Evolutionary conservation across 2,888 invertebrate species (phyloP).

Genomic region (Trissolcus japonicus): DNA sequence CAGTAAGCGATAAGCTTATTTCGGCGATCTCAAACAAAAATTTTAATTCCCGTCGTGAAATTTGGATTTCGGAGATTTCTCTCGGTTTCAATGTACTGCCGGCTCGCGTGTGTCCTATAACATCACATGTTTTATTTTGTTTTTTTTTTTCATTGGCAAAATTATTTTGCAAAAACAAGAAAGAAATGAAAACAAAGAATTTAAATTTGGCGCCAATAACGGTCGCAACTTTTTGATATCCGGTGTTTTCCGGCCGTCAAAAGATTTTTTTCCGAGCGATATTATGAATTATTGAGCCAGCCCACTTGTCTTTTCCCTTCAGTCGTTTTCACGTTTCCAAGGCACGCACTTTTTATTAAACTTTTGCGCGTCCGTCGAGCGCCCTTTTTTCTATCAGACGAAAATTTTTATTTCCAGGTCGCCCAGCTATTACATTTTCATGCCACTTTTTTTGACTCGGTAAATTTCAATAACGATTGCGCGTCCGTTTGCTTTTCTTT

Average conservation of each 20-base stretch:
- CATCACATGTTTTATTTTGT: too few relatives aligned
- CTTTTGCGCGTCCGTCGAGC: conserved; percentile 6
- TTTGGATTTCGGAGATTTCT: not conserved
- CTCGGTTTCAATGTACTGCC: too few relatives aligned
- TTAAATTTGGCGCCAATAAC: conserved; percentile 36
- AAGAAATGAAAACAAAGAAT: conserved; percentile 5
- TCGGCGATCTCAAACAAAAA: too few relatives aligned
- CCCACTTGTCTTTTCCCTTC: conserved; percentile 6
- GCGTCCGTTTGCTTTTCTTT: too few relatives aligned
- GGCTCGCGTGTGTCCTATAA: too few relatives aligned
- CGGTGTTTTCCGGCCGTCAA: conserved; percentile 4
- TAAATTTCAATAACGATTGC: too few relatives aligned
- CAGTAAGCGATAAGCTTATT: not conserved
- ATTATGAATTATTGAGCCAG: conserved; percentile 48
- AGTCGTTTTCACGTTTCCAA: conserved; percentile 24
- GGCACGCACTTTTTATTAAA: conserved; percentile 38
- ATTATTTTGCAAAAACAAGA: not conserved
- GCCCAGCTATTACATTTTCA: too few relatives aligned
- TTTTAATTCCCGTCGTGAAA: too few relatives aligned
- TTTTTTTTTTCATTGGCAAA: conserved; percentile 2
- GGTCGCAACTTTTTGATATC: conserved; percentile 31
- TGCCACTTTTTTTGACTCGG: too few relatives aligned
- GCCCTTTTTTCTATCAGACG: too few relatives aligned
- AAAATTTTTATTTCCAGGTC: too few relatives aligned
- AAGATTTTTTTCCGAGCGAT: conserved; percentile 25